These are phyloP conservation scores for Aelia acuminata DNA, from an alignment of 2,888 invertebrate genomes.

Conservation along the genomic window DNA sequence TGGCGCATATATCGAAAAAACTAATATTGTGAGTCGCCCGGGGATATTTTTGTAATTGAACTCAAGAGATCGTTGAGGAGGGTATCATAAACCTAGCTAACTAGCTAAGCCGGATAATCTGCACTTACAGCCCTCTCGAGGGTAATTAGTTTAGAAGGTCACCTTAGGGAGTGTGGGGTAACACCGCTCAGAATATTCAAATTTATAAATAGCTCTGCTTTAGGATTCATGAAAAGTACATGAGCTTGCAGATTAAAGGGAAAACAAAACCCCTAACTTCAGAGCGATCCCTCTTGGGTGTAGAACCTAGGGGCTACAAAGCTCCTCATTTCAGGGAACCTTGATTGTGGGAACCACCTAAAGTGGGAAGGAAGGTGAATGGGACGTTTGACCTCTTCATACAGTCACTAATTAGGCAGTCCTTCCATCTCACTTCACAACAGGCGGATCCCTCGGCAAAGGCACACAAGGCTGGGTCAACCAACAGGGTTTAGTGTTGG, in stretches of 20 bases:
- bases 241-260: background rate
- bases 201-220: background rate
- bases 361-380: background rate
- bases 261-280: background rate
- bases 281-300: background rate
- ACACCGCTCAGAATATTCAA: background rate
- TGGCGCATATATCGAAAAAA: too few species aligned
- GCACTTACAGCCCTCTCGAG: too few species aligned
- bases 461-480: background rate
- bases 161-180: background rate
- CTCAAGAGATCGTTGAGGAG: background rate
- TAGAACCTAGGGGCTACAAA: background rate
- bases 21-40: too few species aligned
- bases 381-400: background rate
- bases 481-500: background rate
- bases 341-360: background rate
- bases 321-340: background rate
- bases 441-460: background rate
- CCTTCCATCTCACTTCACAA: conserved; percentile 11
- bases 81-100: background rate
- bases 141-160: too few species aligned
- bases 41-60: background rate
- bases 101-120: background rate
- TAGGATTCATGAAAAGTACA: background rate
- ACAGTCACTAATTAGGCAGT: background rate